Evolutionary conservation across 2,113 vertebrate species (phyloP).

Genomic region (Pionites leucogaster): DNA sequence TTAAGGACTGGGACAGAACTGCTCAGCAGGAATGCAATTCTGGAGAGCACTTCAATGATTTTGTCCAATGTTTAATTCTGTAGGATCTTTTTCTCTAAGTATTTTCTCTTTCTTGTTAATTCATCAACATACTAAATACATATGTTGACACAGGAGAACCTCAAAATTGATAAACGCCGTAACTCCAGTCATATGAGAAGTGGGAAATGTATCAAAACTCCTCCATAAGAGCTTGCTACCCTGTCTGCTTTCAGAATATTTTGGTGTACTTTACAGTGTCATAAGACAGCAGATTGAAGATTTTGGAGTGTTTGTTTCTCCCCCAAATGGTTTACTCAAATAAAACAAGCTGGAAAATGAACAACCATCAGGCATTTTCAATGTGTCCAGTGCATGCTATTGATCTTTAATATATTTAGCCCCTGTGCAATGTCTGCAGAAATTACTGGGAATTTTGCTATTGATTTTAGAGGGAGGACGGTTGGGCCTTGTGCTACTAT

Average conservation of each 20-base stretch:
- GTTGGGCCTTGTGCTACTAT: neutral
- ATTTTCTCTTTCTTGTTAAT: neutral
- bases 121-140: neutral
- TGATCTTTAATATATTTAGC: neutral
- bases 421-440: neutral
- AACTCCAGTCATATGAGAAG: neutral
- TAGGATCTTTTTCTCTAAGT: neutral
- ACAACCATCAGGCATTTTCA: neutral
- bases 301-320: neutral
- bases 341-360: neutral
- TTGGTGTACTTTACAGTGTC: neutral
- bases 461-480: neutral
- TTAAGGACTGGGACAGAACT: neutral
- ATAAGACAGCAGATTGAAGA: neutral
- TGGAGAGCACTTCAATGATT: neutral
- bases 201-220: neutral
- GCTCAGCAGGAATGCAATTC: neutral
- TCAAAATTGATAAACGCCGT: neutral
- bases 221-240: neutral
- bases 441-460: neutral
- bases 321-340: neutral
- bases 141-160: neutral
- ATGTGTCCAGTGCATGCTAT: neutral
- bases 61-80: neutral
- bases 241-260: neutral